These are phyloP conservation scores for Lobophora halterata DNA, from an alignment of 2,888 invertebrate genomes.

Conservation along the genomic window DNA sequence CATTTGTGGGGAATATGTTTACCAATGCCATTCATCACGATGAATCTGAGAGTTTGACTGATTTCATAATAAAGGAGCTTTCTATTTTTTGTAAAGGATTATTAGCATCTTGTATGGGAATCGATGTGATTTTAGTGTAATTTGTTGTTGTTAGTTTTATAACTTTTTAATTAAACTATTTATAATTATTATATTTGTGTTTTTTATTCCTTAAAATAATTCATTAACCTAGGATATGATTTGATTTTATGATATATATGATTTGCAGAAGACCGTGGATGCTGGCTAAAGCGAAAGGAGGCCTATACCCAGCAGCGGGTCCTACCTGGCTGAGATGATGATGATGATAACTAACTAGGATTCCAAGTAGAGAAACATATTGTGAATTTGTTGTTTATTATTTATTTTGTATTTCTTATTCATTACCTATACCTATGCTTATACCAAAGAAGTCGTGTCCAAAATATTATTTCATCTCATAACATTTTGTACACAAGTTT, in stretches of 20 bases:
- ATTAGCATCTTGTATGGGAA: constrained; percentile 63
- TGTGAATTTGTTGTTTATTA: constrained; percentile 26
- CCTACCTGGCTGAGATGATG: too few species aligned
- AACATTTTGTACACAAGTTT: constrained; percentile 73
- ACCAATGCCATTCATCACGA: constrained; percentile 51
- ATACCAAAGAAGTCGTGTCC: constrained; percentile 61
- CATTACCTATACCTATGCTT: too few species aligned
- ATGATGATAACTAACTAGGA: too few species aligned
- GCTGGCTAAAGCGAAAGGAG: too few species aligned
- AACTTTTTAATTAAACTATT: constrained; percentile 11
- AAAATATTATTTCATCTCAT: constrained; percentile 54
- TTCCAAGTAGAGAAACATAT: too few species aligned
- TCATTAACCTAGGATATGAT: too few species aligned
- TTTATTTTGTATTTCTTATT: too few species aligned
- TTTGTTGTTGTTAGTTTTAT: constrained; percentile 13
- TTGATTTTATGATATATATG: too few species aligned
- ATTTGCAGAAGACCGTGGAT: too few species aligned
- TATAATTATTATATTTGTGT: constrained; percentile 31
- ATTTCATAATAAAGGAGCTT: constrained; percentile 64
- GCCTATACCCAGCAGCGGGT: too few species aligned
- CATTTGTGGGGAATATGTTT: constrained; percentile 66
- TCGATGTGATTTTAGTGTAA: constrained; percentile 67
- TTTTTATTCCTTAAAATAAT: too few species aligned
- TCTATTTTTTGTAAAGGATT: constrained; percentile 69
- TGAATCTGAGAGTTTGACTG: constrained; percentile 51